phyloP scores from a whole-genome alignment of 2,888 invertebrate genomes.

The Scotopteryx bipunctaria region DNA sequence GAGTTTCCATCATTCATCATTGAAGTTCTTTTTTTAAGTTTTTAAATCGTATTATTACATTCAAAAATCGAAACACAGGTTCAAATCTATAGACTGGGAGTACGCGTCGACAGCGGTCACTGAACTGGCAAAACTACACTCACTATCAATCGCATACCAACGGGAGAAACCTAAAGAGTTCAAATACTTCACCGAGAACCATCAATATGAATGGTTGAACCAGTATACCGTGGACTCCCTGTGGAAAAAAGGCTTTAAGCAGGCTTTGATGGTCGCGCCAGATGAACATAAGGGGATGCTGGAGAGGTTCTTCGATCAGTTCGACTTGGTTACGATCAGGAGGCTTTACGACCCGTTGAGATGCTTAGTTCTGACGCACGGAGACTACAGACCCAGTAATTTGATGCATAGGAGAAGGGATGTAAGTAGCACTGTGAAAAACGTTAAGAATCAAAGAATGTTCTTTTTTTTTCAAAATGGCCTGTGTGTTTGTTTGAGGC shows the following conservation, averaged over 20 bases:
- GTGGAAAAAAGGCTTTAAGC: slow-evolving; percentile 9
- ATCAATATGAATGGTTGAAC: slow-evolving; percentile 13
- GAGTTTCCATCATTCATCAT: no score
- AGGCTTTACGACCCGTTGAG: slow-evolving; percentile 29
- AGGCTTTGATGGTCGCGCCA: slow-evolving; percentile 2
- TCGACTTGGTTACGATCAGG: slow-evolving; percentile 20
- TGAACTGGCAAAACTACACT: slow-evolving; percentile 55
- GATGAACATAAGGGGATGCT: slow-evolving; percentile 6
- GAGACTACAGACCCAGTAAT: slow-evolving; percentile 56
- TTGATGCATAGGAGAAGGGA: slow-evolving; percentile 37
- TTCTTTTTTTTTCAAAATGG: no score
- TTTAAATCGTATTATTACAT: no score
- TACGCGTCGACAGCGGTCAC: slow-evolving; percentile 43
- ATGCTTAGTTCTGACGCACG: slow-evolving; percentile 37
- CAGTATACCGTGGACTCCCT: slow-evolving; percentile 1
- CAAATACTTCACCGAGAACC: slow-evolving; percentile 8
- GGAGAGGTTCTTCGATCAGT: slow-evolving; percentile 9
- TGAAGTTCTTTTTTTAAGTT: no score
- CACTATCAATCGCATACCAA: slow-evolving; percentile 53
- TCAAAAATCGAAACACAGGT: no score
- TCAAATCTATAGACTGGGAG: slow-evolving; percentile 47
- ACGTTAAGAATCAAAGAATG: no score
- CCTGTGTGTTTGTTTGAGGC: no score
- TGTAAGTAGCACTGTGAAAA: slow-evolving; percentile 23
- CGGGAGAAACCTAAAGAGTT: slow-evolving; percentile 48